Base-by-base conservation (phyloP, 1,140 invertebrate species). In the Ostrea edulis region DNA sequence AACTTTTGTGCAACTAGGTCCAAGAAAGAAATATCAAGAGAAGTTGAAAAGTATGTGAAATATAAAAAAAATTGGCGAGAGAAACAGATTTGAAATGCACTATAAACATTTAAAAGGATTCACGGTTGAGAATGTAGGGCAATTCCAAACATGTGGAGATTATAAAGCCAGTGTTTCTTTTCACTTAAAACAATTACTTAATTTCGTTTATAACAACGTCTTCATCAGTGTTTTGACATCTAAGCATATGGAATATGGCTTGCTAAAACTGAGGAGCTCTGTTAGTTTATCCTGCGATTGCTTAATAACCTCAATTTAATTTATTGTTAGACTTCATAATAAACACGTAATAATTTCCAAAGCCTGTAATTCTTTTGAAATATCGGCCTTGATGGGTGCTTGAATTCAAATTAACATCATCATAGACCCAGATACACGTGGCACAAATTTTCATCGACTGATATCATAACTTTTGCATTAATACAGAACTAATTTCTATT, bases 141-240 rank as follows among this genome's bases (percentile, higher is more conserved):
- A 77, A 77, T 77, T 29, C 68, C 35, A 29, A 77, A 77, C 68
- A 77, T 14, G 68, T 77, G 68, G 68, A 77, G 14, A 77, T 77
- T 77, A 77, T 77, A 35, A 14, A 77, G 29, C 11, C 25, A 77
- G 29, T 62, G 29, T 77, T 77, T 77, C 68, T 77, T 25, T 77
- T 25, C 12, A 29, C 68, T 77, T 14, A 77, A 77, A 35, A 77
- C 68, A 77, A 77, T 77, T 77, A 77, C 35, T 77, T 77, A 17
- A 77, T 77, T 71, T 71, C 68, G 35, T 71, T 25, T 71, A 71
- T 29, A 35, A 77, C 68, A 77, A 12, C 22, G 55, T 62, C 17
- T 62, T 62, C n/a, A 20, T 62, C 55, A 25, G 29, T 77, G 68
- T 77, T 77, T 77, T 77, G 68, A 77, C 68, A 25, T 77, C 29